Evolutionary conservation across 2,113 vertebrate species (phyloP).

Genomic region (Mus pahari): DNA sequence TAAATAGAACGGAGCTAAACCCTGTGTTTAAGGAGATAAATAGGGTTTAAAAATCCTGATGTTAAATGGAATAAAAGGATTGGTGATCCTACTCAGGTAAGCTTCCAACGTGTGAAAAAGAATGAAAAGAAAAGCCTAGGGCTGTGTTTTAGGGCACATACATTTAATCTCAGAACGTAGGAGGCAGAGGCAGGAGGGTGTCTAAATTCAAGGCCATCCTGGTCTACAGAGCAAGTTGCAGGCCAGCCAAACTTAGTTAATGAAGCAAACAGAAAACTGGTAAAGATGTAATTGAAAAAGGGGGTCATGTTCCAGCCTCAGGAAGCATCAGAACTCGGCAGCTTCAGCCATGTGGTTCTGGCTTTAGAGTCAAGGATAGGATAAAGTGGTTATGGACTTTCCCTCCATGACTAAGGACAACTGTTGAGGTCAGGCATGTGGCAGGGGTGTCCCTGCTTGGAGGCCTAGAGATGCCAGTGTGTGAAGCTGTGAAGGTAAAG

Average conservation of each 20-base stretch:
- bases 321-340: neutral
- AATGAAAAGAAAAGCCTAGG: neutral
- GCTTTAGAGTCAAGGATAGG: neutral
- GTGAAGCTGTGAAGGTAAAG: neutral
- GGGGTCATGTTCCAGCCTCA: neutral
- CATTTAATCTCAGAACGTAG: neutral
- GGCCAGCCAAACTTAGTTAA: neutral
- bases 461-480: neutral
- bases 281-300: neutral
- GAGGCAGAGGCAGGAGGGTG: neutral
- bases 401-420: neutral
- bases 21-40: neutral
- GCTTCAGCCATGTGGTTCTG: neutral
- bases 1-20: neutral
- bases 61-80: neutral
- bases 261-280: neutral
- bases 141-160: neutral
- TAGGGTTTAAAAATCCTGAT: neutral
- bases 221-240: neutral
- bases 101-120: neutral
- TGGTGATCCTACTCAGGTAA: neutral
- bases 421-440: neutral
- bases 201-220: neutral
- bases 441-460: neutral
- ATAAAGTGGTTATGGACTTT: neutral